A percentile compares a stretch with the other conserved stretches of the same genome.
These are phyloP conservation scores for Oxygymnocypris stewartii DNA, from an alignment of 2,113 vertebrate genomes.

Conservation along the genomic window DNA sequence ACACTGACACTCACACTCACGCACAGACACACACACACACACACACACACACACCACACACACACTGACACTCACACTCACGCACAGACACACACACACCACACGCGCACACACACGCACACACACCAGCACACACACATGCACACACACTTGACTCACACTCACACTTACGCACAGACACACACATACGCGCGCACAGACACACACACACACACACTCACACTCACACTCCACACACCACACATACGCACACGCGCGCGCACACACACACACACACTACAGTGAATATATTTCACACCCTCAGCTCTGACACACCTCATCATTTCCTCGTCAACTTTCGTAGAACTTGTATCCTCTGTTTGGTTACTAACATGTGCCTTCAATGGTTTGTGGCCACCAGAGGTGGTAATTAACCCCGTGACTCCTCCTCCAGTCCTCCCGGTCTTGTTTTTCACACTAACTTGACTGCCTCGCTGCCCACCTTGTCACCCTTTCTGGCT, in stretches of 20 bases:
- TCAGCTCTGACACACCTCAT: background rate
- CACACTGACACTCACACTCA: no score
- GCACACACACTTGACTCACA: no score
- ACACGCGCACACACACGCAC: no score
- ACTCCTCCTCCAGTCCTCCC: constrained; percentile 24
- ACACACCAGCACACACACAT: no score
- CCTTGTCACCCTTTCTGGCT: background rate
- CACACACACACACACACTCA: no score
- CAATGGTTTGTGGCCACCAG: constrained; percentile 1
- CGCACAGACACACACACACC: no score
- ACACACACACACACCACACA: no score
- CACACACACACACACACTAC: background rate
- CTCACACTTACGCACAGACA: no score
- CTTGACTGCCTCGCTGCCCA: background rate
- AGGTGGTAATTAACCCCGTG: constrained; percentile 34
- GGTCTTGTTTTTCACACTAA: background rate
- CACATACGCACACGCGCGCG: background rate
- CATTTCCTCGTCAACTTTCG: background rate
- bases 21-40: no score
- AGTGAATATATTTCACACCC: background rate
- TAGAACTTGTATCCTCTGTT: constrained; percentile 3
- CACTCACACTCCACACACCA: no score
- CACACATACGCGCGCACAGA: no score
- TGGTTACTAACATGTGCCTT: constrained; percentile 1
- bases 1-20: no score